Conservation (phyloP, 2,888 invertebrate genomes). For the Clivina fossor region DNA sequence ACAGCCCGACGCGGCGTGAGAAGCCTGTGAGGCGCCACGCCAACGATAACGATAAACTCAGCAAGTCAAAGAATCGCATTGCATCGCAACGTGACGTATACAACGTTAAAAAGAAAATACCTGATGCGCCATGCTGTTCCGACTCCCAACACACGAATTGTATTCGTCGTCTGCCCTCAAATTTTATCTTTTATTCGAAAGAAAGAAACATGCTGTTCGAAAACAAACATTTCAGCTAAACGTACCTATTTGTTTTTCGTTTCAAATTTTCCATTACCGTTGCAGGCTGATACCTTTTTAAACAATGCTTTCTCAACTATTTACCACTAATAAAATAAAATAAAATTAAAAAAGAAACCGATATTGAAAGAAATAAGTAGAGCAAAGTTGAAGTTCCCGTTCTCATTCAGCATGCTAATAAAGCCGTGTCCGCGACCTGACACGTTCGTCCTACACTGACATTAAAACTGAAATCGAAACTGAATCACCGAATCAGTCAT, state of each 20-base stretch:
- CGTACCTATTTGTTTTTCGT: slow-evolving; percentile 16
- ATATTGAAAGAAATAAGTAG: slow-evolving; percentile 20
- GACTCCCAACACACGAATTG: slow-evolving; percentile 8
- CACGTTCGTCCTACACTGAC: no score
- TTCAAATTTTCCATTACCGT: no score
- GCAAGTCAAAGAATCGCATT: background rate
- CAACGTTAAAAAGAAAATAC: slow-evolving; percentile 10
- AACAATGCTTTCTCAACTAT: background rate
- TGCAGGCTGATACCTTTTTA: no score
- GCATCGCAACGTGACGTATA: slow-evolving; percentile 9
- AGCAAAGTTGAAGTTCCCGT: slow-evolving; percentile 13
- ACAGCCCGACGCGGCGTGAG: no score
- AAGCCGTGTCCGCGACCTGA: background rate
- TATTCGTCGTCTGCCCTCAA: slow-evolving; percentile 16
- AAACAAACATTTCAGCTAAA: slow-evolving; percentile 14
- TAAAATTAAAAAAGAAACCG: no score
- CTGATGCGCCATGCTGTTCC: slow-evolving; percentile 10
- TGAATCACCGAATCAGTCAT: no score
- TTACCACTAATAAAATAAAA: background rate
- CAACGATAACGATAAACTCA: background rate
- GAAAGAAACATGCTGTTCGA: no score
- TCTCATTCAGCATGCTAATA: slow-evolving; percentile 21
- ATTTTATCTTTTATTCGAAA: slow-evolving; percentile 25
- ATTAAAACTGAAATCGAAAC: no score
- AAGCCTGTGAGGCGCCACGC: background rate